Evolutionary conservation across 23 tunicate genomes (phyloP).

Genomic region (Clavelina lepadiformis): DNA sequence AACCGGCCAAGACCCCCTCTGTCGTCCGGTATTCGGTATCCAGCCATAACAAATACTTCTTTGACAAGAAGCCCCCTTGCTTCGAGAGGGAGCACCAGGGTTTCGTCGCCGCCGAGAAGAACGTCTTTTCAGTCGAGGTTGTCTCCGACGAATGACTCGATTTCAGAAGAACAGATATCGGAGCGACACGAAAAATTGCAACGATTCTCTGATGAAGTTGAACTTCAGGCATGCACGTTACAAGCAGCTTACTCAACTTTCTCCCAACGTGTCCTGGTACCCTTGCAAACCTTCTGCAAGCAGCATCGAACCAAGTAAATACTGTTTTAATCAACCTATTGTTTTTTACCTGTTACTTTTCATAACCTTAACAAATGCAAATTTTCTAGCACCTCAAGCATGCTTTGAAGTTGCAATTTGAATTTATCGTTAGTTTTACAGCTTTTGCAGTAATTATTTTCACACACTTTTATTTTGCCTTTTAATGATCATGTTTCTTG

Average conservation of each 20-base stretch:
- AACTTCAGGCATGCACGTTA: conserved; percentile 23
- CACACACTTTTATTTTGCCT: too few relatives aligned
- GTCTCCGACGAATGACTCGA: neutral
- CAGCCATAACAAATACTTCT: conserved; percentile 22
- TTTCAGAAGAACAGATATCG: neutral
- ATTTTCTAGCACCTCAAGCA: too few relatives aligned
- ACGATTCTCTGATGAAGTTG: conserved; percentile 45
- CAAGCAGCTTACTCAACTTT: conserved; percentile 48
- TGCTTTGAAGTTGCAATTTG: too few relatives aligned
- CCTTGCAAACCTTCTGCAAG: conserved; percentile 81
- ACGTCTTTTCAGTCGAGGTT: neutral
- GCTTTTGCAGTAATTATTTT: too few relatives aligned
- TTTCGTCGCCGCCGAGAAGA: conserved; percentile 7
- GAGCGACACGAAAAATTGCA: conserved; percentile 27
- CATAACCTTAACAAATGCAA: too few relatives aligned
- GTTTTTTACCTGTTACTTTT: too few relatives aligned
- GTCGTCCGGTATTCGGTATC: conserved; percentile 28
- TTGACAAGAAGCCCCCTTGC: conserved; percentile 22
- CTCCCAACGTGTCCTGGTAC: conserved; percentile 70
- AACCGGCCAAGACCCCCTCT: conserved; percentile 23
- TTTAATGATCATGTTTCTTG: neutral
- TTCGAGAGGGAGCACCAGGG: neutral
- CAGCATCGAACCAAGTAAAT: conserved; percentile 15
- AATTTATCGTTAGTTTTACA: too few relatives aligned
- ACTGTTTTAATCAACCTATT: too few relatives aligned